Percentiles rank a stretch among this genome's conserved stretches.
These are phyloP conservation scores for Pongo abelii DNA, from an alignment of 2,113 vertebrate genomes.

Conservation along the genomic window DNA sequence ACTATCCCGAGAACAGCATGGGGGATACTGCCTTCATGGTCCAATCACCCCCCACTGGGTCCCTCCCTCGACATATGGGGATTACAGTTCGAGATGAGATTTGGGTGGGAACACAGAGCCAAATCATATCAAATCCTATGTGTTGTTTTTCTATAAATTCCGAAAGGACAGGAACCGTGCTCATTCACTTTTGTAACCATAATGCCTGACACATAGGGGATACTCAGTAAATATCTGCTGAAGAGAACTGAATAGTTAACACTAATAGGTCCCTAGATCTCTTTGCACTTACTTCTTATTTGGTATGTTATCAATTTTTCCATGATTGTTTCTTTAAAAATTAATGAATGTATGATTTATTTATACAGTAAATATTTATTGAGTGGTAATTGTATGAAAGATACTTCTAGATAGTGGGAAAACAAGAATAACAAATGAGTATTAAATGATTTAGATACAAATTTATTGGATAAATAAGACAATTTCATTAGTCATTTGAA, in stretches of 20 bases:
- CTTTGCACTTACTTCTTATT: neutral
- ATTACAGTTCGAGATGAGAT: no score
- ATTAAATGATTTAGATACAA: neutral
- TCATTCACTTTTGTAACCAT: neutral
- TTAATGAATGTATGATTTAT: neutral
- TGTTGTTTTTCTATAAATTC: neutral
- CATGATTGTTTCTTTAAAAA: neutral
- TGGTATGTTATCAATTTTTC: neutral
- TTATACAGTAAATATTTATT: neutral
- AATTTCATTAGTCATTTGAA: neutral
- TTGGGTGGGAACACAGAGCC: no score
- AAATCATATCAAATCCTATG: no score
- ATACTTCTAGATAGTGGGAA: neutral
- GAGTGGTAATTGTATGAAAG: neutral
- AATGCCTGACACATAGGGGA: neutral
- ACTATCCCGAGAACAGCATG: no score
- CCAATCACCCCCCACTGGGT: no score
- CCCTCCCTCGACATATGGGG: no score
- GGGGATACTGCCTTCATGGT: no score
- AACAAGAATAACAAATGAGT: neutral
- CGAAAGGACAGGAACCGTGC: fast-evolving
- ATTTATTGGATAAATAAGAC: neutral
- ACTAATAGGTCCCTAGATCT: neutral
- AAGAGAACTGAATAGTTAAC: neutral
- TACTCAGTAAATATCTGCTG: neutral